Evolutionary conservation across 1,140 invertebrate species (phyloP), one percentile per base, ranked within the genome.

Genomic region (Pygmarrhopalites habei): DNA sequence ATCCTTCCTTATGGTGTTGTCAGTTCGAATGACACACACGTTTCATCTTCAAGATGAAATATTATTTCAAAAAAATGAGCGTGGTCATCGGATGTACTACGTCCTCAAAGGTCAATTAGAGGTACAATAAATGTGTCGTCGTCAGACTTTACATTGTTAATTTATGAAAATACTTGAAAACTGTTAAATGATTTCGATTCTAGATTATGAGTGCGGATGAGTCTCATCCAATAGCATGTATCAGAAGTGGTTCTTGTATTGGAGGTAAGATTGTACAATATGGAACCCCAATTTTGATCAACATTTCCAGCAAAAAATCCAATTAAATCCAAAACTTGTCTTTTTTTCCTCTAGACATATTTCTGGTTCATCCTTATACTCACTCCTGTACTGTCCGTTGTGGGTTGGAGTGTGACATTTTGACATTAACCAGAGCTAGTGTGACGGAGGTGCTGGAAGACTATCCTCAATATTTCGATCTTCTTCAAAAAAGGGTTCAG

Each of bases 201-300:
- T 19, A 68, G 67, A 51, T 69, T 44, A 29, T 70, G 23, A 29
- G 30, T 46, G 58, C 65, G 0, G 65, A 67, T 29, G 68, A 65
- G 19, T 41, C 47, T n/a, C 41, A 59, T 2, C 41, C 52, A 2
- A 64, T 70, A 30, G 60, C 63, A 23, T 49, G 19, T 7, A 70
- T 70, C 53, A 43, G 53, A 23, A 70, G 65, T 52, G 68, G 68
- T 2, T 70, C 68, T 23, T 55, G 49, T 10, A 67, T 70, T 29
- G 68, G 68, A 51, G 53, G 53, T 56, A 15, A 35, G n/a, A n/a
- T n/a, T n/a, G n/a, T n/a, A n/a, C n/a, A n/a, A n/a, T n/a, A n/a
- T n/a, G n/a, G n/a, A n/a, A n/a, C n/a, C n/a, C n/a, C n/a, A n/a
- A n/a, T n/a, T n/a, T n/a, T n/a, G n/a, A n/a, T n/a, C n/a, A n/a